Conservation (phyloP, 1,140 invertebrate genomes). For the Armadillidium nasatum region DNA sequence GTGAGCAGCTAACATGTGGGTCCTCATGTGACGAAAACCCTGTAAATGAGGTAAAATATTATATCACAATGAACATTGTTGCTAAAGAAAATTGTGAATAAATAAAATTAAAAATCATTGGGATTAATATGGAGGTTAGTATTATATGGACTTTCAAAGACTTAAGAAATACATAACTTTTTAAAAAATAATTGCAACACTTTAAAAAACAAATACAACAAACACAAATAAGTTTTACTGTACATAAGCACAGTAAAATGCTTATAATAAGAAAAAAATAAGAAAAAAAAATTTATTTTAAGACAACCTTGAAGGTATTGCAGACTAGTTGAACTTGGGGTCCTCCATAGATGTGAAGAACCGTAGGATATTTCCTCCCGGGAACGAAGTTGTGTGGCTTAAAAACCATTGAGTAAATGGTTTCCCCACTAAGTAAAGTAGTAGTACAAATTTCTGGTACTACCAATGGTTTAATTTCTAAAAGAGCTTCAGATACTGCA, state of each 20-base stretch:
- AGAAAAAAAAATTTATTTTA: slow-evolving; percentile 30
- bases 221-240: no score
- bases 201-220: no score
- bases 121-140: no score
- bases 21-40: slow-evolving; percentile 82
- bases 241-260: no score
- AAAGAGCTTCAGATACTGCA: slow-evolving; percentile 36
- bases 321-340: slow-evolving; percentile 96
- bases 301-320: slow-evolving; percentile 89
- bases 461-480: slow-evolving; percentile 38
- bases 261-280: neutral
- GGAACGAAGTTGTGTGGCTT: slow-evolving; percentile 72
- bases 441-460: slow-evolving; percentile 39
- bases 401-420: slow-evolving; percentile 69
- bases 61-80: no score
- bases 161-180: no score
- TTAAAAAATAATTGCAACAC: no score
- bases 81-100: no score
- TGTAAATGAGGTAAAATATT: no score
- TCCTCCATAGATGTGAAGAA: slow-evolving; percentile 95
- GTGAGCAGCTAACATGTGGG: slow-evolving; percentile 91
- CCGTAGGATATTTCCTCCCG: slow-evolving; percentile 81
- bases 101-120: no score
- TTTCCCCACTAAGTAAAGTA: slow-evolving; percentile 33
- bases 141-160: no score